These are phyloP conservation scores for Lacerta agilis DNA, from an alignment of 2,797 vertebrate species.

Conservation along the genomic window DNA sequence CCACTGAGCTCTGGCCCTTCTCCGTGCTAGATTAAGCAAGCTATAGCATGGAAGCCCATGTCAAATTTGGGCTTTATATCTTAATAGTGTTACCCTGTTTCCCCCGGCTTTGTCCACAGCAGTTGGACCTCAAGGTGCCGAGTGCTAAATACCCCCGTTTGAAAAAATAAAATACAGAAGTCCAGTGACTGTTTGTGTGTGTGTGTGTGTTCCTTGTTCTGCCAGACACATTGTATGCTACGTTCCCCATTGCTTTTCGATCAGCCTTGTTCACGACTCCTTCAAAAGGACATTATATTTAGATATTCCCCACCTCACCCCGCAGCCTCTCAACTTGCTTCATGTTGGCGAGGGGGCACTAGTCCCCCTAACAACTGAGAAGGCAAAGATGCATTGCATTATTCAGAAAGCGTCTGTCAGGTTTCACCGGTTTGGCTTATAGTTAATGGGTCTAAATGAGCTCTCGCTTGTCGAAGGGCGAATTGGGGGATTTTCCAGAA, in stretches of 20 bases:
- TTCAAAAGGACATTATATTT: slow-evolving; percentile 65
- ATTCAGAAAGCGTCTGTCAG: slow-evolving; percentile 58
- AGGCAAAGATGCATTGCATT: slow-evolving; percentile 50
- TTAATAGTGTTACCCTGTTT: background rate
- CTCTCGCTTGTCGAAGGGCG: slow-evolving; percentile 30
- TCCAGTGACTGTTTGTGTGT: background rate
- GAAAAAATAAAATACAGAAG: background rate
- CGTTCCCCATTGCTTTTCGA: slow-evolving; percentile 7
- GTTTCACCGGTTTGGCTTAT: slow-evolving; percentile 50
- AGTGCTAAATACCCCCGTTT: slow-evolving; percentile 55
- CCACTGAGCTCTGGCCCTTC: no score
- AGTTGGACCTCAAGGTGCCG: background rate
- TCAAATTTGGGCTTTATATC: no score
- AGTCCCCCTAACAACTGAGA: slow-evolving; percentile 68
- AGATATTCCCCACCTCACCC: slow-evolving; percentile 38
- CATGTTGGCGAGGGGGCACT: slow-evolving; percentile 54
- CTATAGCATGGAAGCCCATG: background rate
- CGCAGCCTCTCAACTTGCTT: slow-evolving; percentile 49
- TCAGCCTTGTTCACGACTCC: slow-evolving; percentile 52
- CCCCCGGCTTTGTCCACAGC: background rate
- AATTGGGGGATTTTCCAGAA: slow-evolving; percentile 40
- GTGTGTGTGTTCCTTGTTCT: no score
- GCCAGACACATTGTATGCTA: no score
- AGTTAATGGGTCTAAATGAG: slow-evolving; percentile 62
- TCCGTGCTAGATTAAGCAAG: no score